Base-by-base conservation (phyloP, 2,888 invertebrate species). In the Ganaspis brasiliensis region DNA sequence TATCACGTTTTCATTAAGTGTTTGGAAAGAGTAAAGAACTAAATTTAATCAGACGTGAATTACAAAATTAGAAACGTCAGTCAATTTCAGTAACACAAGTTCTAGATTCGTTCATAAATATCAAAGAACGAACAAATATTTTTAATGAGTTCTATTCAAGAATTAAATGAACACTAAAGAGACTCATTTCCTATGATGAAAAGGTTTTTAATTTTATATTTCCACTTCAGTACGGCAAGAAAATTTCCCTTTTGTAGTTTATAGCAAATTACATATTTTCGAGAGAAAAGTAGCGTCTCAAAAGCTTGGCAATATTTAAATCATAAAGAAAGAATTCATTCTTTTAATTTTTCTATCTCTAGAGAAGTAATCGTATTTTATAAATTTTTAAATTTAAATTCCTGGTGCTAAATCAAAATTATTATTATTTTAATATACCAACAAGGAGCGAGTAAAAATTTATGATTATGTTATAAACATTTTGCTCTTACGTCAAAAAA, bases 81-180 rank as follows among this genome's bases (percentile, higher is more conserved):
- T 63, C 12, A 8, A 63, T 14, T 63, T 63, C 63, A 63, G 63
- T 40, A 35, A 21, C 40, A 14, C 19, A 8, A 49, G n/a, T 21
- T 21, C 63, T 0, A 19, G 19, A 61, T 12, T 16, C 35, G 35
- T 61, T 35, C 8, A 59, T 26, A 26, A 31, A 59, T n/a, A 37
- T 6, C 37, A 19, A 37, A 40, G 40, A 40, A 19, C 0, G 8
- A 40, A 40, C 6, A 8, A 63, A 21, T 19, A 9, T 40, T 63
- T 63, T 14, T 37, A 40, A 63, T 21, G 40, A 63, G 21, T n/a
- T 37, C 19, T 14, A 63, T 63, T 40, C 37, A 63, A 2, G 19
- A 40, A n/a, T 37, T 40, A 40, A 63, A 14, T 35, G 12, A 40
- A 63, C 19, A 40, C 16, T n/a, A 40, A 40, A 59, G 19, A 63